Evolutionary conservation across 2,113 vertebrate genomes (phyloP).

Genomic region (Syngnathus scovelli): DNA sequence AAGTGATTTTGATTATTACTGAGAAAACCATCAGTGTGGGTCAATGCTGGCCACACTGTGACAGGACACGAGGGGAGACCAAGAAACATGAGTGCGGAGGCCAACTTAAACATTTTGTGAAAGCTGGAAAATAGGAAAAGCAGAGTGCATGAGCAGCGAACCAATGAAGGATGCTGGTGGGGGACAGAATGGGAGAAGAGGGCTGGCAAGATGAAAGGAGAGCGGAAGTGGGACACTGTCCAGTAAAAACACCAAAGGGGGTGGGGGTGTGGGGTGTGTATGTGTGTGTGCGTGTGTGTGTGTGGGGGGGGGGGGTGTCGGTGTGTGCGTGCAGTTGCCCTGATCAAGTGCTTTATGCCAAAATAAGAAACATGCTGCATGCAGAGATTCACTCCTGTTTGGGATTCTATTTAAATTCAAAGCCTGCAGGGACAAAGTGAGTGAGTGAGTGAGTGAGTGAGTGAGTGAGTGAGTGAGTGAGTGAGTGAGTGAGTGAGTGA

Average conservation of each 20-base stretch:
- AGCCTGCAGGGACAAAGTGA: conserved; percentile 33
- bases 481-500: neutral
- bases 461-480: no score
- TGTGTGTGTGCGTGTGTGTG: conserved; percentile 16
- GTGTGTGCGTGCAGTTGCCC: conserved; percentile 23
- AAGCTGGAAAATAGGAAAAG: neutral
- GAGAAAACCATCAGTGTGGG: neutral
- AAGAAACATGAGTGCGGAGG: neutral
- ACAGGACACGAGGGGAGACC: conserved; percentile 5
- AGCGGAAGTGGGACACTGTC: conserved; percentile 62
- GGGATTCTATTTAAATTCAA: conserved; percentile 54
- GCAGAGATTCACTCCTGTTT: no score
- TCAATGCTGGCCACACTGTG: conserved; percentile 30
- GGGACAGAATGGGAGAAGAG: conserved; percentile 36
- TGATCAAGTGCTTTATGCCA: conserved; percentile 50
- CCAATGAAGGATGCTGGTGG: conserved; percentile 16
- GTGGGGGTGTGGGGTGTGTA: conserved; percentile 7
- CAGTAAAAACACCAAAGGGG: conserved; percentile 46
- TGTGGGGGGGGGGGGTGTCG: conserved; percentile 7
- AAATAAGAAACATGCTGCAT: conserved; percentile 34
- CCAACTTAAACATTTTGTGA: neutral
- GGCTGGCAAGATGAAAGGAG: conserved; percentile 36
- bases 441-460: conserved; percentile 31
- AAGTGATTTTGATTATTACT: no score
- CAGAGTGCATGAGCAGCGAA: conserved; percentile 4